Base-by-base conservation (phyloP, 2,888 invertebrate species). In the Sisyra nigra region DNA sequence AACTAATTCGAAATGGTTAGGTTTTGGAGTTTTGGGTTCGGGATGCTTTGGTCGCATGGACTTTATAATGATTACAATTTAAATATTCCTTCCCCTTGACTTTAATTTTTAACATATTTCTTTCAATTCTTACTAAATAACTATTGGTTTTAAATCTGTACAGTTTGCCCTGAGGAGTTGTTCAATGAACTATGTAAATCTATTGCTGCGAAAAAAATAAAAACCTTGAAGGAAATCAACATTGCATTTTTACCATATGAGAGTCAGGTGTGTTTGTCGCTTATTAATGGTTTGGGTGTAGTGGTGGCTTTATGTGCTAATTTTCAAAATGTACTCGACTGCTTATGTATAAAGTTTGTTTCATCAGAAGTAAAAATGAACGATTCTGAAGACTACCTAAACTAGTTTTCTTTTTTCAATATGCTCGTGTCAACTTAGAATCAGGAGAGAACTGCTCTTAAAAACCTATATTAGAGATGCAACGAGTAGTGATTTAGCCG, bases 231-330 rank as follows among this genome's bases (percentile, higher is more conserved):
- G 77, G 94, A 94, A 72, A 92, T 94, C 75, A 94, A 94, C 78
- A 93, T 94, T 67, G 94, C 94, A 62, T 94, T 96, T 74, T 80
- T 94, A 61, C 94, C 94, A 49, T 94, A 96, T 67, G 94, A 96
- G 67, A 80, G 87, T 59, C 94, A 94, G 86, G 92, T 93, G 73
- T 73, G 63, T 62, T 63, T 58, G 47, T 44, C 24, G 18, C 40
- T 40, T n/a, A 36, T 24, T 3, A 7, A 24, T 24, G 24, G n/a
- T 24, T 24, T 24, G 24, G 7, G 7, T 24, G 24, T 24, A 24
- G 24, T 24, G 24, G 24, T 7, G 24, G 24, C 24, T 24, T 24
- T 7, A 3, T 24, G 7, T 24, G 24, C 24, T 5, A 24, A 24
- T 5, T 24, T 5, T 5, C 3, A 24, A 24, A 24, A 24, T 5